Percentiles rank a stretch among this genome's conserved stretches.
These are phyloP conservation scores for Lasioglossum marginatum DNA, from an alignment of 2,888 invertebrate genomes.

Conservation along the genomic window DNA sequence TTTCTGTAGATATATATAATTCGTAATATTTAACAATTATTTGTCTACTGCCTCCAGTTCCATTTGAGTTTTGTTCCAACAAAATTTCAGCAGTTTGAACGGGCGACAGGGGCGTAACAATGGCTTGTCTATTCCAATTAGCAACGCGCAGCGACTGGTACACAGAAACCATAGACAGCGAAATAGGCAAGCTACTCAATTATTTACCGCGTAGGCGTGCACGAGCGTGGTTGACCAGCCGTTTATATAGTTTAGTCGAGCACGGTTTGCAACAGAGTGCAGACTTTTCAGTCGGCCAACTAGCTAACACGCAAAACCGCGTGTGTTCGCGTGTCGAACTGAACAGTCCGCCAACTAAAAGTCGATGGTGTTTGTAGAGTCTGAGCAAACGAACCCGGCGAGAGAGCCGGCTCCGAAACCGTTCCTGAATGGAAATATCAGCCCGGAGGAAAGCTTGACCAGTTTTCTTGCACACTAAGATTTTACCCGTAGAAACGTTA, in stretches of 20 bases:
- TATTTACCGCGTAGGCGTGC: conserved; percentile 7
- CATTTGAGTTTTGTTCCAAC: not conserved
- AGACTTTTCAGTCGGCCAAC: conserved; percentile 51
- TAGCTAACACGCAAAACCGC: conserved; percentile 20
- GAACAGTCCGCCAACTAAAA: conserved; percentile 6
- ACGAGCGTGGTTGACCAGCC: conserved; percentile 41
- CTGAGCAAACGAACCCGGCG: conserved; percentile 16
- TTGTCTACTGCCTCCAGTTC: not conserved
- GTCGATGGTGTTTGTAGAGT: conserved; percentile 11
- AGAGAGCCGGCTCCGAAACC: not conserved
- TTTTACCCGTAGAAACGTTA: not conserved
- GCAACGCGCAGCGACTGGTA: not conserved
- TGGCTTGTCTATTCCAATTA: conserved; percentile 11
- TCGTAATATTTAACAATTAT: not conserved
- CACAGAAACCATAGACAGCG: conserved; percentile 8
- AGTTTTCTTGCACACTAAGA: not conserved
- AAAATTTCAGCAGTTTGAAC: not conserved
- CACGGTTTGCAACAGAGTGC: conserved; percentile 39
- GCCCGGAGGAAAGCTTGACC: not conserved
- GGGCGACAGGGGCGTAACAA: not conserved
- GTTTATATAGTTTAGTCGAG: conserved; percentile 42
- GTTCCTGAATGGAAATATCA: conserved; percentile 11
- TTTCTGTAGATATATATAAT: not conserved
- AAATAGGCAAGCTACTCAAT: conserved; percentile 6
- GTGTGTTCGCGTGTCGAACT: not conserved